Conservation (phyloP, 2,888 invertebrate species). For the Limnephilus lunatus region DNA sequence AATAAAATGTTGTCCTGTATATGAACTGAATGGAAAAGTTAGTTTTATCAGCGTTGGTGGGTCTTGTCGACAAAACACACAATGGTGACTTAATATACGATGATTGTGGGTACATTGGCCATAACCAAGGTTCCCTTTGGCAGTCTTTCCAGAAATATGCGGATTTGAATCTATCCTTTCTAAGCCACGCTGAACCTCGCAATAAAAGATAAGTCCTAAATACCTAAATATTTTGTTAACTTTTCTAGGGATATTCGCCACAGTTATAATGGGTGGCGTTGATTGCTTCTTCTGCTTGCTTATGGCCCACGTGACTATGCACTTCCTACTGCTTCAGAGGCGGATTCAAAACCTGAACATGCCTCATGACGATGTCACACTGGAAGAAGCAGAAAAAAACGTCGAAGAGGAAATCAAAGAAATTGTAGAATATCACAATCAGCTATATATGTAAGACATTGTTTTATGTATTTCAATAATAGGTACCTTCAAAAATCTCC, state of each 20-base stretch:
- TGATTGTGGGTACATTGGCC: neutral
- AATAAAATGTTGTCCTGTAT: too few relatives aligned
- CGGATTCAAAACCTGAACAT: constrained; percentile 25
- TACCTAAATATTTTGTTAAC: neutral
- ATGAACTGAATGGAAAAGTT: too few relatives aligned
- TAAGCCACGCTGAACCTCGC: neutral
- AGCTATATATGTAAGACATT: constrained; percentile 40
- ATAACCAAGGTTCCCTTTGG: neutral
- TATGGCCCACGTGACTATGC: constrained; percentile 45
- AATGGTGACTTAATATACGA: too few relatives aligned
- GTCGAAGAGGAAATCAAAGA: neutral
- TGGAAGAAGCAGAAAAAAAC: neutral
- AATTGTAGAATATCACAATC: constrained; percentile 46
- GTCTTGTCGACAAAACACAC: too few relatives aligned
- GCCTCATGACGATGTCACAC: neutral
- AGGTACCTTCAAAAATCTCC: neutral
- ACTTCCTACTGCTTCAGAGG: constrained; percentile 33
- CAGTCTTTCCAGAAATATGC: neutral
- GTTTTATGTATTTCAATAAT: neutral
- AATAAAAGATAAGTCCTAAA: neutral
- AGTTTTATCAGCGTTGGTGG: too few relatives aligned
- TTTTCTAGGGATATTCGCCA: constrained; percentile 24
- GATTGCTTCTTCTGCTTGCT: constrained; percentile 51
- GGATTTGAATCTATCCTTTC: too few relatives aligned
- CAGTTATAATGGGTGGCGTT: neutral